Percentiles rank a stretch among this genome's conserved stretches.
phyloP scores from a whole-genome alignment of 2,113 vertebrate genomes.

The Eurystomus gularis region DNA sequence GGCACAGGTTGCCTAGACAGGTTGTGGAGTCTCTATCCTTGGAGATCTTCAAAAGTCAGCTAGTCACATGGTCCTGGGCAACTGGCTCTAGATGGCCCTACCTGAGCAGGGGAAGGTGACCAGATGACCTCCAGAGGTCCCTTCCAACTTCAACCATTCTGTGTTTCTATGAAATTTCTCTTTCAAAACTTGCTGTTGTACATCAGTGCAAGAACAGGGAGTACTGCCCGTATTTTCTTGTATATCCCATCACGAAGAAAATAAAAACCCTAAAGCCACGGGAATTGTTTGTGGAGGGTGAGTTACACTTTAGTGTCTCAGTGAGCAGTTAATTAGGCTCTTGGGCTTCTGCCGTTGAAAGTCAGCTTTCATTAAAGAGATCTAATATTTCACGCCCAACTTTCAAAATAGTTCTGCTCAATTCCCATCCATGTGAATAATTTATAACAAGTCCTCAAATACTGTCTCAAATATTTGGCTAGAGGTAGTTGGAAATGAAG shows the following conservation, averaged over 20 bases:
- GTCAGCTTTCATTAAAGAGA: not conserved
- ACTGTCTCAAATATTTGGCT: not conserved
- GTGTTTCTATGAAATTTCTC: not conserved
- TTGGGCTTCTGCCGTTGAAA: not conserved
- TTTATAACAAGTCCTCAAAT: not conserved
- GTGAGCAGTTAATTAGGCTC: not conserved
- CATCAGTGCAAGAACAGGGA: not conserved
- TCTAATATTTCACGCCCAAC: not conserved
- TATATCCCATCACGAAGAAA: not conserved
- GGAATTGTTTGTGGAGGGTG: not conserved
- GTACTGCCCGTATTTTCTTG: not conserved
- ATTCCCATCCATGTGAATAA: not conserved
- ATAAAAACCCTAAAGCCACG: not conserved
- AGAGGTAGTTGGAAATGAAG: not conserved
- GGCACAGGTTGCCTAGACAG: not conserved
- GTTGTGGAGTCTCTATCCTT: not conserved
- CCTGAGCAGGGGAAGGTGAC: not conserved
- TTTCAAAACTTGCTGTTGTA: not conserved
- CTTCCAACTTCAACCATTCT: not conserved
- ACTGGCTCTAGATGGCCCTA: not conserved
- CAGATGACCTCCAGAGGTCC: not conserved
- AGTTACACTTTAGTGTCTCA: not conserved
- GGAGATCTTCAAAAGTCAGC: not conserved
- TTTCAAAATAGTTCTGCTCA: not conserved
- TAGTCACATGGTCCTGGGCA: not conserved